These are phyloP conservation scores for Meriones unguiculatus DNA, from an alignment of 2,113 vertebrate genomes.

Conservation along the genomic window DNA sequence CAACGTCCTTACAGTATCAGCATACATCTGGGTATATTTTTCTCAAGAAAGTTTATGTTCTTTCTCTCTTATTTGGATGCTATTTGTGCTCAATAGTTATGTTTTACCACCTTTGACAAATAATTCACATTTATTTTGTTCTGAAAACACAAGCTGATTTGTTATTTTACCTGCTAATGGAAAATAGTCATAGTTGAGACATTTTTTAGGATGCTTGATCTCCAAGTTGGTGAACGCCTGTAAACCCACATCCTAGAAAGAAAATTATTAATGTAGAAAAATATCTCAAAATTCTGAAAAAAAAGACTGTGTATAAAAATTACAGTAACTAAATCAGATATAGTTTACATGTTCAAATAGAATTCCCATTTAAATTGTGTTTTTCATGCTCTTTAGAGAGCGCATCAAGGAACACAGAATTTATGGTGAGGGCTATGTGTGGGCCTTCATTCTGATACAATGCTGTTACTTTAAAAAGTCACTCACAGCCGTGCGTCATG, in stretches of 20 bases:
- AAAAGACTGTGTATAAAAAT: not conserved
- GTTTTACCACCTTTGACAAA: not conserved
- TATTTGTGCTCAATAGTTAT: not conserved
- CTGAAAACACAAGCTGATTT: not conserved
- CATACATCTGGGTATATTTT: not conserved
- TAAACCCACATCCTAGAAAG: slow-evolving; percentile 19
- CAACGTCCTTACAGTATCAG: no score
- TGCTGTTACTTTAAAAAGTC: not conserved
- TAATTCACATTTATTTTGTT: not conserved
- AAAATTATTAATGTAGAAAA: not conserved
- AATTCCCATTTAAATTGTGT: not conserved
- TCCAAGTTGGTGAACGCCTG: not conserved
- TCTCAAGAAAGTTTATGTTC: not conserved
- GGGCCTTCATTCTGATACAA: not conserved
- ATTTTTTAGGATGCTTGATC: not conserved
- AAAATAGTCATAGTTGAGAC: not conserved
- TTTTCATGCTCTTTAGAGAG: not conserved
- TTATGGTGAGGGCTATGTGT: not conserved
- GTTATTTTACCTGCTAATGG: not conserved
- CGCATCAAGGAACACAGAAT: not conserved
- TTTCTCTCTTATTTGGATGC: not conserved
- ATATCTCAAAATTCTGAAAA: not conserved
- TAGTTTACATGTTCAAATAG: not conserved
- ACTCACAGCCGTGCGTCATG: not conserved
- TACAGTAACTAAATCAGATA: not conserved